Percentiles rank a stretch among this genome's conserved stretches.
These are phyloP conservation scores for Azorinus chamasolen DNA, from an alignment of 2,888 invertebrate species.

Conservation along the genomic window DNA sequence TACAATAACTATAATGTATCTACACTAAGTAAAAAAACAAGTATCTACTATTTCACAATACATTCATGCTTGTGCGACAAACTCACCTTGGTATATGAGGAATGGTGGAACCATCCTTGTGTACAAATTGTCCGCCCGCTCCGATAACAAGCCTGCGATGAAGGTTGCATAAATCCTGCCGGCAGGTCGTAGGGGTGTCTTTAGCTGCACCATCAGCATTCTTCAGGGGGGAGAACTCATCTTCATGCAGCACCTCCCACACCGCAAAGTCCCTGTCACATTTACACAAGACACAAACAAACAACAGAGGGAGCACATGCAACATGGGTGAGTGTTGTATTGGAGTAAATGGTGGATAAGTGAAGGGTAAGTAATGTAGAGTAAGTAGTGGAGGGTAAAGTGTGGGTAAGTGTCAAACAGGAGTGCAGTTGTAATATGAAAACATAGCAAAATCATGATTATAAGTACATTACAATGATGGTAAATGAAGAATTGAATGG, in stretches of 20 bases:
- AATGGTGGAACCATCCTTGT: slow-evolving; percentile 86
- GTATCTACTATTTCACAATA: too few species aligned
- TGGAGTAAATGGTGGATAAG: background rate
- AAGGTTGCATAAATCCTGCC: slow-evolving; percentile 89
- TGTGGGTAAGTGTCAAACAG: too few species aligned
- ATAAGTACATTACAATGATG: too few species aligned
- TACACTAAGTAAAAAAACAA: too few species aligned
- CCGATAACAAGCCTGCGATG: slow-evolving; percentile 90
- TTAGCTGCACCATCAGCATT: slow-evolving; percentile 95
- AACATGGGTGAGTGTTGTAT: background rate
- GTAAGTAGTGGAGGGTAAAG: too few species aligned
- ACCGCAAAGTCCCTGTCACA: slow-evolving; percentile 90
- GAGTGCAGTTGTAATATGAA: too few species aligned
- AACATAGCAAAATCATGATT: too few species aligned
- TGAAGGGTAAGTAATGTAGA: background rate
- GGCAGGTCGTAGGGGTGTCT: slow-evolving; percentile 96
- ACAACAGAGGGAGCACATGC: slow-evolving; percentile 22
- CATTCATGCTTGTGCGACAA: too few species aligned
- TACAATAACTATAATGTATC: too few species aligned
- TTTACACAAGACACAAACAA: slow-evolving; percentile 67
- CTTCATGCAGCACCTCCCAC: slow-evolving; percentile 94
- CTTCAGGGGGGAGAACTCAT: slow-evolving; percentile 99
- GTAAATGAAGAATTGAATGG: background rate
- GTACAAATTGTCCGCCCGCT: slow-evolving; percentile 92
- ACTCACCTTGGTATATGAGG: slow-evolving; percentile 86